phyloP scores from a whole-genome alignment of 2,797 vertebrate genomes.

The Coendou prehensilis region DNA sequence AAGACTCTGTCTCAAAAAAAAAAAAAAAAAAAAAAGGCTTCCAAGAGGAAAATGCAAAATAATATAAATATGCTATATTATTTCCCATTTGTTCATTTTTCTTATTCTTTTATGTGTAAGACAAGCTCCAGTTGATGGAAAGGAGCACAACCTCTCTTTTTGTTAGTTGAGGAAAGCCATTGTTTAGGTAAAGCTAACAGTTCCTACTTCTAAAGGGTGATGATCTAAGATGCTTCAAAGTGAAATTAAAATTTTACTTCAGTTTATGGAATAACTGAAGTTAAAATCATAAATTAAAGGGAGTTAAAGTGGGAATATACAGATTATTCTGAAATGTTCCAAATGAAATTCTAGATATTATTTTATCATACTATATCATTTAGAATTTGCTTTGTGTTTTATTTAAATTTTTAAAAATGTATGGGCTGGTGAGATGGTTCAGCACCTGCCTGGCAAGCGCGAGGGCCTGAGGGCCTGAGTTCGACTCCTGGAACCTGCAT shows the following conservation, averaged over 20 bases:
- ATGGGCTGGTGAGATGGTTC: too few relatives aligned
- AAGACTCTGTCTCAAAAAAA: background rate
- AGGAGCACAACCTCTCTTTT: background rate
- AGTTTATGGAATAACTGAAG: background rate
- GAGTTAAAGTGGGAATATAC: background rate
- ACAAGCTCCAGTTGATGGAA: background rate
- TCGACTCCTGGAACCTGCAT: too few relatives aligned
- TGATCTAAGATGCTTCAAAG: background rate
- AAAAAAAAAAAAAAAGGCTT: background rate
- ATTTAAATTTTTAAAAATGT: background rate
- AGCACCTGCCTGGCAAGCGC: too few relatives aligned
- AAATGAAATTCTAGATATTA: background rate
- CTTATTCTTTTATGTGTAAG: background rate
- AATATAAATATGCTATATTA: background rate
- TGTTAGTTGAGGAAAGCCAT: background rate
- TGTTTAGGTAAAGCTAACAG: background rate
- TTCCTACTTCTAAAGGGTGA: background rate
- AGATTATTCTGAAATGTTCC: background rate
- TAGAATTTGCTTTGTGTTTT: background rate
- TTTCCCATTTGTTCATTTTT: background rate
- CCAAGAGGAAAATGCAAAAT: background rate
- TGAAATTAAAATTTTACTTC: constrained; percentile 15
- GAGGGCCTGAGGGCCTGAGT: too few relatives aligned
- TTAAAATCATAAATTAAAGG: background rate
- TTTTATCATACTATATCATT: background rate